Evolutionary conservation across 2,888 invertebrate genomes (phyloP).

Genomic region (Torymus tubicola): DNA sequence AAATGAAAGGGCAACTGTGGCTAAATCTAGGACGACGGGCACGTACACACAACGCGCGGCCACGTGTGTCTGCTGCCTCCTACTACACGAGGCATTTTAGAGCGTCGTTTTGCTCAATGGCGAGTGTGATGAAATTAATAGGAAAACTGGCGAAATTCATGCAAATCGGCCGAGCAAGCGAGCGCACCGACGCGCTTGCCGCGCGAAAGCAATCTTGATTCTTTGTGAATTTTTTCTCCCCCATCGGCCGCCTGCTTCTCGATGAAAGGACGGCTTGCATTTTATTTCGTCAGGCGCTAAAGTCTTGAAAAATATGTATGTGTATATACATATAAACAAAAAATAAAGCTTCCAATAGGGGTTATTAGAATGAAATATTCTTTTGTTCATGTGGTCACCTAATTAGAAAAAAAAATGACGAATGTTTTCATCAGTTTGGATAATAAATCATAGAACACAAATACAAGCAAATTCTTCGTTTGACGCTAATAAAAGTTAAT

Average conservation of each 20-base stretch:
- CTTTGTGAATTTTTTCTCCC: slow-evolving; percentile 20
- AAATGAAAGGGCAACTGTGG: slow-evolving; percentile 58
- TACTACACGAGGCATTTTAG: slow-evolving; percentile 42
- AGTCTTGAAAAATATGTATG: not conserved
- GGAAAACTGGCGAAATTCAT: slow-evolving; percentile 60
- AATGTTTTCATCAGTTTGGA: no score
- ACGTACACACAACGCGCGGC: slow-evolving; percentile 20
- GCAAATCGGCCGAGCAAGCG: slow-evolving; percentile 42
- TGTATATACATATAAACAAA: no score
- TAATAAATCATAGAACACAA: no score
- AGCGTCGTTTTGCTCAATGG: slow-evolving; percentile 55
- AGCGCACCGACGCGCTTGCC: not conserved
- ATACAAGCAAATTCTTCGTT: no score
- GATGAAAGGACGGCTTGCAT: slow-evolving; percentile 30
- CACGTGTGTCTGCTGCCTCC: slow-evolving; percentile 27
- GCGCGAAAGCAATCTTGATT: slow-evolving; percentile 55
- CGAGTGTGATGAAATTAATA: slow-evolving; percentile 58
- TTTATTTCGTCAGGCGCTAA: slow-evolving; percentile 33
- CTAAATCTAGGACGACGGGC: slow-evolving; percentile 58
- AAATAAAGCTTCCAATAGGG: no score
- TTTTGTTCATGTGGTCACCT: no score
- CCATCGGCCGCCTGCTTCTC: not conserved
- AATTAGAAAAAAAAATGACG: no score
- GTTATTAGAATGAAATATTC: no score
- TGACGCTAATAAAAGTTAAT: no score